These are phyloP conservation scores for Lypha dubia DNA, from an alignment of 2,888 invertebrate species.

Conservation along the genomic window DNA sequence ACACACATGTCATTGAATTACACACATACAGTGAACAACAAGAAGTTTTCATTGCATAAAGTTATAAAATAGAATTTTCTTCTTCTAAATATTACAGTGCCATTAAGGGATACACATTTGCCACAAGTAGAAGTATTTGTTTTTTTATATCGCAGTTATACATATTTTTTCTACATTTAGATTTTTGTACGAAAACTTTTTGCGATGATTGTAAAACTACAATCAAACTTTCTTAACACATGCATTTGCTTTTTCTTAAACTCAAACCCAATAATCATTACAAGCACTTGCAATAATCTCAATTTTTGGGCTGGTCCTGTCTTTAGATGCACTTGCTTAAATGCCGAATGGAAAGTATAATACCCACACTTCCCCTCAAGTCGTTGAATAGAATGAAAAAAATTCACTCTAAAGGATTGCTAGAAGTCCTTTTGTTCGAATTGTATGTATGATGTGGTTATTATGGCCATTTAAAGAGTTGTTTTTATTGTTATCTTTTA, in stretches of 20 bases:
- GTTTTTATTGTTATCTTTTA: constrained; percentile 61
- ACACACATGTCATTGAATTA: constrained; percentile 70
- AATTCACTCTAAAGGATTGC: constrained; percentile 32
- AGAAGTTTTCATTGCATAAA: not conserved
- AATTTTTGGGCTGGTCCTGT: not conserved
- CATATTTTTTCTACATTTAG: not conserved
- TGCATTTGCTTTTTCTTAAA: constrained; percentile 41
- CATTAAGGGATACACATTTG: too few relatives aligned
- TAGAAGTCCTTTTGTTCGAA: constrained; percentile 42
- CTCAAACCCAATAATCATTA: constrained; percentile 52
- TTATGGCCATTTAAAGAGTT: constrained; percentile 68
- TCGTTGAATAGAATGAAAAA: not conserved
- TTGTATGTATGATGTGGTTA: constrained; percentile 45
- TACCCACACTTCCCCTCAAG: constrained; percentile 37
- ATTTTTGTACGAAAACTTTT: constrained; percentile 24
- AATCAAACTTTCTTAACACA: not conserved
- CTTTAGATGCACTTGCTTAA: not conserved
- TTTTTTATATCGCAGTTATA: not conserved
- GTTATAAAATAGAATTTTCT: too few relatives aligned
- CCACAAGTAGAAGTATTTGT: too few relatives aligned
- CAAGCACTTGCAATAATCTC: constrained; percentile 68
- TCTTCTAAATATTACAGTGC: too few relatives aligned
- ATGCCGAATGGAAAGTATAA: constrained; percentile 34
- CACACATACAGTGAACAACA: constrained; percentile 27
- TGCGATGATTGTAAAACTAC: not conserved